Conservation (phyloP, 2,797 vertebrate species). For the Aulostomus chinensis region DNA sequence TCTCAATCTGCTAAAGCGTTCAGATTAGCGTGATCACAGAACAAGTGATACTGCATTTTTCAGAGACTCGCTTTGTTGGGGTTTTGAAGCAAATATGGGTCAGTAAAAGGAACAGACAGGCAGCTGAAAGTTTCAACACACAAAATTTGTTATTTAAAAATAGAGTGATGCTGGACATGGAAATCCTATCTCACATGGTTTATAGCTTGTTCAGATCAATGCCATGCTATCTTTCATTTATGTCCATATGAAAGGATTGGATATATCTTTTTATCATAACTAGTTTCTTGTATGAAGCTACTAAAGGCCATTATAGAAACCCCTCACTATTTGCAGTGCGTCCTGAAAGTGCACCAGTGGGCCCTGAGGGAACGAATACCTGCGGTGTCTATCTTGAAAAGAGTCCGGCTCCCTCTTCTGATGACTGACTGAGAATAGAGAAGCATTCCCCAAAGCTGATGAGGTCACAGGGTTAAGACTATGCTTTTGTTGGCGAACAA, state of each 20-base stretch:
- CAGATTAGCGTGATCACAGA: conserved; percentile 71
- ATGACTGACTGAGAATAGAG: conserved; percentile 66
- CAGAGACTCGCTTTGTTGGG: conserved; percentile 57
- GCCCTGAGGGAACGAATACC: conserved; percentile 60
- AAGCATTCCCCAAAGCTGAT: conserved; percentile 73
- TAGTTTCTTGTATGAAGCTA: conserved; percentile 28
- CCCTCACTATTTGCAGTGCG: too few species aligned
- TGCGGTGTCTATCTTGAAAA: conserved; percentile 56
- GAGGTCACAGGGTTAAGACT: conserved; percentile 80
- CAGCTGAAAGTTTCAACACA: too few species aligned
- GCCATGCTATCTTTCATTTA: too few species aligned
- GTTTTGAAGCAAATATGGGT: conserved; percentile 62
- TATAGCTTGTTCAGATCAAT: too few species aligned
- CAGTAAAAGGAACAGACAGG: conserved; percentile 36
- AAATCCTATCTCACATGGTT: too few species aligned
- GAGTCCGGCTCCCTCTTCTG: conserved; percentile 51
- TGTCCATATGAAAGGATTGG: too few species aligned
- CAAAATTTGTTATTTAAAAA: too few species aligned
- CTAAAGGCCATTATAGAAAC: conserved; percentile 38
- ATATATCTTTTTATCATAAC: conserved; percentile 20
- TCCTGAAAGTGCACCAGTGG: conserved; percentile 36
- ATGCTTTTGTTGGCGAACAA: conserved; percentile 79
- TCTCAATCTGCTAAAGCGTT: conserved; percentile 70
- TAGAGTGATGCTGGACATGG: too few species aligned
- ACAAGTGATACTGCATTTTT: conserved; percentile 65